phyloP scores from a whole-genome alignment of 2,888 invertebrate species.

The Mesorhabditis spiculigera region DNA sequence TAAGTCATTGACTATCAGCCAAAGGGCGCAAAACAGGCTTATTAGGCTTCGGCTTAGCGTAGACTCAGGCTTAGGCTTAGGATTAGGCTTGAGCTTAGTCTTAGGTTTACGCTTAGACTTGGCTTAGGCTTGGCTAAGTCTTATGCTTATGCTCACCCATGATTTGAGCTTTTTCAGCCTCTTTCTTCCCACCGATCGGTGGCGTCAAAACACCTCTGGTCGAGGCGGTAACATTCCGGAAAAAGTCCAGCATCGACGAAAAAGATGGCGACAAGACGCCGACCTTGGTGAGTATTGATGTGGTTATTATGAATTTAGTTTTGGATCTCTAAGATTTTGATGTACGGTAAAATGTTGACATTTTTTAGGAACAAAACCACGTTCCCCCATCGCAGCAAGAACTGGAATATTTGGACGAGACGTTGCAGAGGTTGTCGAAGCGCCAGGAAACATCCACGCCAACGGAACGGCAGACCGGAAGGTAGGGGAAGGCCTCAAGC shows the following conservation, averaged over 20 bases:
- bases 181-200: slow-evolving; percentile 28
- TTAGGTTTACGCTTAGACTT: background rate
- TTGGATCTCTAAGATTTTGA: background rate
- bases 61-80: background rate
- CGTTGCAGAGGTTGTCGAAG: background rate
- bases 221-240: slow-evolving; percentile 14
- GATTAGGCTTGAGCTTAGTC: background rate
- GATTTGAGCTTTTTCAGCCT: slow-evolving; percentile 17
- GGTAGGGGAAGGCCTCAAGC: background rate
- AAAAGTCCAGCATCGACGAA: background rate
- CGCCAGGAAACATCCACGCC: background rate
- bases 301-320: too few species aligned
- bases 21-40: background rate
- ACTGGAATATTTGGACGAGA: slow-evolving; percentile 3
- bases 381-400: background rate
- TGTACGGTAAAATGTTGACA: background rate
- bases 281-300: background rate
- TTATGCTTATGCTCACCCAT: background rate
- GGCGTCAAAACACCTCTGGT: slow-evolving; percentile 35
- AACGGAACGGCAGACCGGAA: background rate
- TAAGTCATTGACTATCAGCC: slow-evolving; percentile 16
- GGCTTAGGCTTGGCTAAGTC: background rate
- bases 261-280: slow-evolving; percentile 1
- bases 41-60: background rate
- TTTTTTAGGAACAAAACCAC: background rate